Percentiles rank a stretch among this genome's conserved stretches.
Conservation (phyloP, 2,113 vertebrate genomes). For the Cyphotilapia sp. region DNA sequence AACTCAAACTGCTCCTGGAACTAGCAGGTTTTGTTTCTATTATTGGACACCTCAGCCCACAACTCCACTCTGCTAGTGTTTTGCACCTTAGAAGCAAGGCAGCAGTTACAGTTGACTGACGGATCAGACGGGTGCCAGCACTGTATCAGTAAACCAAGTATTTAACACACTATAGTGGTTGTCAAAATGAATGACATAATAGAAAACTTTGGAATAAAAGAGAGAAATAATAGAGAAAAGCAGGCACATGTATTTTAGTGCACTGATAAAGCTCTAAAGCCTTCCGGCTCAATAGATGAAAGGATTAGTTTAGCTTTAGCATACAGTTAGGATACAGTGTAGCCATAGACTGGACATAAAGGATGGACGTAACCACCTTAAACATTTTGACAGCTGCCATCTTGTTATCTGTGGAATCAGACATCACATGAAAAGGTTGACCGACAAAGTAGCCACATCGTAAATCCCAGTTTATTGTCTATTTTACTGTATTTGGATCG, state of each 20-base stretch:
- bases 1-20: slow-evolving; percentile 32
- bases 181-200: neutral
- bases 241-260: neutral
- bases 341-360: neutral
- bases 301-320: neutral
- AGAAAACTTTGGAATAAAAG: neutral
- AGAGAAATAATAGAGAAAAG: neutral
- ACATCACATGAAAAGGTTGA: neutral
- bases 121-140: neutral
- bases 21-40: slow-evolving; percentile 14
- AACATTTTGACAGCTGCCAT: neutral
- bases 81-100: neutral
- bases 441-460: neutral
- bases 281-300: rapidly evolving
- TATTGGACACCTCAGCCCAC: neutral
- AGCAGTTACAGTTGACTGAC: neutral
- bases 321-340: neutral
- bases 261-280: neutral
- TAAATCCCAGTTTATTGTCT: neutral
- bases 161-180: neutral
- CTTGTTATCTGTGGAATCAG: neutral
- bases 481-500: neutral
- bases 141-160: neutral
- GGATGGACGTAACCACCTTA: neutral
- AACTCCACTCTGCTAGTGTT: neutral